These are phyloP conservation scores for Cantharis nigra DNA, from an alignment of 2,888 invertebrate genomes.

Conservation along the genomic window DNA sequence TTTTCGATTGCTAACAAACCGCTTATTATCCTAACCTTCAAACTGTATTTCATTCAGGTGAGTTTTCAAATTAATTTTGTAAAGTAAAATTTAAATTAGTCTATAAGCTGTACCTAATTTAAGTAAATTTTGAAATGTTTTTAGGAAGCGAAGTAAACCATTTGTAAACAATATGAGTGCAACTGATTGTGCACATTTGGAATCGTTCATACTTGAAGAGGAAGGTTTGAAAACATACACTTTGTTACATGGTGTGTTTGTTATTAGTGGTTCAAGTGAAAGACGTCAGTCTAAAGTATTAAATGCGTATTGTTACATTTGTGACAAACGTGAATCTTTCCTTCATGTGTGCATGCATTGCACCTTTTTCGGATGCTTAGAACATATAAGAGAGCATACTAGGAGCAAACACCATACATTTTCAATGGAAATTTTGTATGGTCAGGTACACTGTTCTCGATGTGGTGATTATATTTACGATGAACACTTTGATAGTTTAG, in stretches of 20 bases:
- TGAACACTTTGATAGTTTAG: slow-evolving; percentile 48
- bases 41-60: not conserved
- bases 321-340: slow-evolving; percentile 77
- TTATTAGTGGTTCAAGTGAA: slow-evolving; percentile 78
- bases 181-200: slow-evolving; percentile 79
- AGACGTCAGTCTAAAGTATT: slow-evolving; percentile 70
- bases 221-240: slow-evolving; percentile 65
- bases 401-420: slow-evolving; percentile 80
- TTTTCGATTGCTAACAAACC: not conserved
- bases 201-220: slow-evolving; percentile 72
- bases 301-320: slow-evolving; percentile 69
- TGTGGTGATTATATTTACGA: slow-evolving; percentile 91
- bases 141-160: not conserved
- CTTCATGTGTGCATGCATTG: slow-evolving; percentile 87
- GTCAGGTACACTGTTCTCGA: slow-evolving; percentile 85
- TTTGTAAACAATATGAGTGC: slow-evolving; percentile 60
- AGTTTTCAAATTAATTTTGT: not conserved
- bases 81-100: not conserved
- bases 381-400: slow-evolving; percentile 87
- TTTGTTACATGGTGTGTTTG: slow-evolving; percentile 84
- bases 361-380: slow-evolving; percentile 91
- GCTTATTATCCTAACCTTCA: not conserved
- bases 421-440: slow-evolving; percentile 86
- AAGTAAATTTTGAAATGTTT: not conserved
- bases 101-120: not conserved